Base-by-base conservation (phyloP, 2,888 invertebrate species). In the Mythimna ferrago region DNA sequence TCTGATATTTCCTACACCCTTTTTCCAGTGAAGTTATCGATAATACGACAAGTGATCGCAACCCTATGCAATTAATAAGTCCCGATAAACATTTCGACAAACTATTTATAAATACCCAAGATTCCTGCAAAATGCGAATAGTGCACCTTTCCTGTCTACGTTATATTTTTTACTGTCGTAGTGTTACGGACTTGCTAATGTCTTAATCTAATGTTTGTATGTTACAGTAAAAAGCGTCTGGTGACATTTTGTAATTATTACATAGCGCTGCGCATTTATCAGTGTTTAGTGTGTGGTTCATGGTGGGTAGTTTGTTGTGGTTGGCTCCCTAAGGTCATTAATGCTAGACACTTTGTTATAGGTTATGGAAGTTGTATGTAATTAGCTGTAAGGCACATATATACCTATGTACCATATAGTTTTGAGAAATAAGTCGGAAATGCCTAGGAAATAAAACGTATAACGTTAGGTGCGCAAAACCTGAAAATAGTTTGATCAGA, bases 51-150 rank as follows among this genome's bases (percentile, higher is more conserved):
- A 61, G 0, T 56, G 53, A 38, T 68, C 61, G 21, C 75, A 81
- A 63, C 84, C 71, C 80, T 81, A 81, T 54, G 10, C 16, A 41
- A 60, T 68, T 51, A 66, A 68, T 65, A 75, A 68, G 38, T n/a
- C 41, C 38, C 0, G 1, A 9, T 61, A 66, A 56, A 57, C 54
- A 53, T 65, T 81, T 84, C 76, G 71, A 75, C 80, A 81, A 66
- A 84, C 65, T 83, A 53, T 53, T 83, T 83, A 80, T n/a, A n/a
- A n/a, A n/a, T 83, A 6, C 76, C 53, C 9, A 51, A 71, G 76
- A 83, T 80, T 83, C 80, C 6, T 5, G 44, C 19, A 51, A 57
- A 53, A 66, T 61, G 44, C 51, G 41, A 48, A 60, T 64, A 64
- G 16, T 70, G 81, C 70, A 65, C 69, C 54, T 65, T 74, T 21